Evolutionary conservation across 1,140 invertebrate genomes (phyloP), one percentile per base, ranked within the genome.

Genomic region (Drosophila eugracilis): DNA sequence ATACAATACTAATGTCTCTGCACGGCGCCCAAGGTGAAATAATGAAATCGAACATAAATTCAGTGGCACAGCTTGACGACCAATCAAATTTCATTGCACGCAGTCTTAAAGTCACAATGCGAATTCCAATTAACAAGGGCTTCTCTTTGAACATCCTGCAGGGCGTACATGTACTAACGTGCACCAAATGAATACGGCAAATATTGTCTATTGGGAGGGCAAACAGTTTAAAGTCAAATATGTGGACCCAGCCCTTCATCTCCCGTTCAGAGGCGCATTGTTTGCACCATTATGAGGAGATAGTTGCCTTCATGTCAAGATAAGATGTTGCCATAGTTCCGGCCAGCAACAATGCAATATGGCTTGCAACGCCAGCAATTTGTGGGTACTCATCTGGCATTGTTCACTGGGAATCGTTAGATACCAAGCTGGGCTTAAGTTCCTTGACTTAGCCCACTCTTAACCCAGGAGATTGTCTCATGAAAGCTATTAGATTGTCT

Each of bases 281-380:
- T 63, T 39, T 48, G 32, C 34, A 32, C 14, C n/a, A 14, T n/a
- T 59, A 41, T 50, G 32, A 21, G 21, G 1, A 47, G 44, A 15
- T 28, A 47, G 24, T 14, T 28, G 17, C 7, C 22, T 39, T 24
- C 39, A 60, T 36, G 55, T 50, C 22, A 39, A 36, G 70, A 73
- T 73, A 73, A 72, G 55, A 60, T 59, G 52, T 26, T 44, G 30
- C 37, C 47, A 30, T 48, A 32, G 55, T 60, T 72, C 32, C 67
- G 24, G 21, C 54, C 44, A n/a, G 45, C 21, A 71, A 71, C 66
- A 72, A 72, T 47, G 54, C 54, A 59, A 36, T 24, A 19, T 19
- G 28, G 9, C 24, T 60, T 55, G 52, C 50, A 32, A 17, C 26
- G 10, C 30, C 55, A 72, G 17, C 54, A 62, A 73, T 53, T 72